phyloP scores from a whole-genome alignment of 2,113 vertebrate species.

The Apodemus sylvaticus region DNA sequence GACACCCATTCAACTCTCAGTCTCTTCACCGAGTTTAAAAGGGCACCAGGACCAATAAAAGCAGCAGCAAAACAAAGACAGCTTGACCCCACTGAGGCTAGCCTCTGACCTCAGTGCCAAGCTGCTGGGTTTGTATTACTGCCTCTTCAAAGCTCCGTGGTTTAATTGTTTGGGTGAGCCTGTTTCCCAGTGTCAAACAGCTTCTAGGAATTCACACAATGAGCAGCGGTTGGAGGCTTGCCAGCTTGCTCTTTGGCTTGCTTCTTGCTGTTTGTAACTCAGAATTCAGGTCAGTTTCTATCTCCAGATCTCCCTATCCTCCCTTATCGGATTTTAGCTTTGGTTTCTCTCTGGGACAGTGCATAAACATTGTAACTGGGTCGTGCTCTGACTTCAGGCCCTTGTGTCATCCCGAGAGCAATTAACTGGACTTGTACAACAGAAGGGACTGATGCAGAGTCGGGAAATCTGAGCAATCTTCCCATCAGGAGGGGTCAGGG shows the following conservation, averaged over 20 bases:
- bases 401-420: not conserved
- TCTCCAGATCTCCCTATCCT: not conserved
- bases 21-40: not conserved
- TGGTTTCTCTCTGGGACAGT: not conserved
- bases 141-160: not conserved
- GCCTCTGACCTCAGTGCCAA: not conserved
- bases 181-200: constrained; percentile 25
- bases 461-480: not conserved
- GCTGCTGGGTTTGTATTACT: not conserved
- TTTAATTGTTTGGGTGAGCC: not conserved
- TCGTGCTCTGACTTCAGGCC: not conserved
- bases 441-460: not conserved
- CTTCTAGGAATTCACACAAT: constrained; percentile 78
- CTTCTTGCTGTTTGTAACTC: not conserved
- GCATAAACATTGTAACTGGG: not conserved
- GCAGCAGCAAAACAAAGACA: not conserved
- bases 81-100: not conserved
- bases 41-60: not conserved
- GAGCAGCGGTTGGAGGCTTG: constrained; percentile 42
- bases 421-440: not conserved
- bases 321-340: not conserved
- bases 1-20: not conserved
- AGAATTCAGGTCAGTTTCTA: constrained; percentile 39
- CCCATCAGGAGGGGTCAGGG: not conserved
- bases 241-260: constrained; percentile 53